Conservation (phyloP, 2,797 vertebrate species). For the Sebastes alutus region DNA sequence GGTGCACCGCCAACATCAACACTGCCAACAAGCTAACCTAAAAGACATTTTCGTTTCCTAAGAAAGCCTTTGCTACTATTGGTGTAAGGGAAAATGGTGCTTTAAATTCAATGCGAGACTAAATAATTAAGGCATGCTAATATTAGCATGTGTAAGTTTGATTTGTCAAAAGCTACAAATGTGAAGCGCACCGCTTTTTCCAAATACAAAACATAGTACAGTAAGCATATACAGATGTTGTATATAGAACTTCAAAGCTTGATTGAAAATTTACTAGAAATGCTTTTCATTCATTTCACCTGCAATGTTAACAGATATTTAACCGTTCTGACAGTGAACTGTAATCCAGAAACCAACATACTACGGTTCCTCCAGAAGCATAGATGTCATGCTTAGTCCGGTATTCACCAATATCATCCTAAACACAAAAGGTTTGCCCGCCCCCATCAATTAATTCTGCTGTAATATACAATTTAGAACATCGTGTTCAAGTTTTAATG, state of each 20-base stretch:
- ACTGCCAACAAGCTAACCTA: background rate
- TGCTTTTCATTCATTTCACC: background rate
- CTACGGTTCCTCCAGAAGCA: background rate
- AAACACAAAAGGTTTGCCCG: slow-evolving; percentile 11
- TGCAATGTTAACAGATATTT: background rate
- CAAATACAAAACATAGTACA: background rate
- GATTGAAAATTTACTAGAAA: background rate
- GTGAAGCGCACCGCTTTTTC: background rate
- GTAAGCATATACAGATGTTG: background rate
- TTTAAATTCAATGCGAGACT: background rate
- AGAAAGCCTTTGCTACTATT: background rate
- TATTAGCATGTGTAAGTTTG: background rate
- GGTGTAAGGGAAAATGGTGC: background rate
- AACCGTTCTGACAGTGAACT: background rate
- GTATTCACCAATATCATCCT: background rate
- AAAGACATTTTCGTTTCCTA: background rate
- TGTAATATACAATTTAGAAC: background rate
- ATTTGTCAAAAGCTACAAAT: background rate
- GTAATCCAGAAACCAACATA: slow-evolving; percentile 4
- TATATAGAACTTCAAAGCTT: background rate
- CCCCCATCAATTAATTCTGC: slow-evolving; percentile 47
- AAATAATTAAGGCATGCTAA: background rate
- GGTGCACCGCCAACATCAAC: background rate
- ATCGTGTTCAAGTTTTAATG: background rate
- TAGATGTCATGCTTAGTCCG: background rate